These are phyloP conservation scores for Zele albiditarsus DNA, from an alignment of 2,888 invertebrate species.

Conservation along the genomic window DNA sequence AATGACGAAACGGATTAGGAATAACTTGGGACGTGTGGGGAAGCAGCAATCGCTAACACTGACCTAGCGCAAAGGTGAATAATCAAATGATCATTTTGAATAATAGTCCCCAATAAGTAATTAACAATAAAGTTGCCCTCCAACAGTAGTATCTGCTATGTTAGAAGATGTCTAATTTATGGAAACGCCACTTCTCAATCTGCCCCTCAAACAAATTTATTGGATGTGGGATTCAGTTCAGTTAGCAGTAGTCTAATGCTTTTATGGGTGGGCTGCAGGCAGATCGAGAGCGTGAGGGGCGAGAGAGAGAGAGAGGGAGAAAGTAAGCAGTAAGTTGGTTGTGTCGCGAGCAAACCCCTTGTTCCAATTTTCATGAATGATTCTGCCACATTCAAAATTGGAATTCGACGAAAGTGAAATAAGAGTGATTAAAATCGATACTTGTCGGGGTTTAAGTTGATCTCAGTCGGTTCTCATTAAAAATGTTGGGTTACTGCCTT, in stretches of 20 bases:
- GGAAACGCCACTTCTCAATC: too few relatives aligned
- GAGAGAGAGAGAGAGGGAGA: neutral
- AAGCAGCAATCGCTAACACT: slow-evolving; percentile 50
- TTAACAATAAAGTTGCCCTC: neutral
- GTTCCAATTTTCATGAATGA: neutral
- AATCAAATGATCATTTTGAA: slow-evolving; percentile 26
- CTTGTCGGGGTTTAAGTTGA: neutral
- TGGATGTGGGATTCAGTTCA: neutral
- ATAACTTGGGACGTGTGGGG: slow-evolving; percentile 47
- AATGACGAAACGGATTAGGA: slow-evolving; percentile 47
- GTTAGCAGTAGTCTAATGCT: neutral
- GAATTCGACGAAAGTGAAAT: neutral
- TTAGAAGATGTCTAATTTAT: neutral
- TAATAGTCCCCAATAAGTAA: neutral
- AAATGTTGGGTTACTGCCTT: slow-evolving; percentile 34
- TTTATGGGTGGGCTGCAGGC: neutral
- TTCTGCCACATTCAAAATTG: neutral
- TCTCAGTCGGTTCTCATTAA: neutral
- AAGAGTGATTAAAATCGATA: neutral
- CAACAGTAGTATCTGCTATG: too few relatives aligned
- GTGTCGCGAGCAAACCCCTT: neutral
- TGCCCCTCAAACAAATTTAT: neutral
- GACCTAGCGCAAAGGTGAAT: slow-evolving; percentile 52
- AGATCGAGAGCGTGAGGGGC: neutral
- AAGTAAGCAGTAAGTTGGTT: neutral